Base-by-base conservation (phyloP, 2,797 vertebrate species). In the Anabas testudineus region DNA sequence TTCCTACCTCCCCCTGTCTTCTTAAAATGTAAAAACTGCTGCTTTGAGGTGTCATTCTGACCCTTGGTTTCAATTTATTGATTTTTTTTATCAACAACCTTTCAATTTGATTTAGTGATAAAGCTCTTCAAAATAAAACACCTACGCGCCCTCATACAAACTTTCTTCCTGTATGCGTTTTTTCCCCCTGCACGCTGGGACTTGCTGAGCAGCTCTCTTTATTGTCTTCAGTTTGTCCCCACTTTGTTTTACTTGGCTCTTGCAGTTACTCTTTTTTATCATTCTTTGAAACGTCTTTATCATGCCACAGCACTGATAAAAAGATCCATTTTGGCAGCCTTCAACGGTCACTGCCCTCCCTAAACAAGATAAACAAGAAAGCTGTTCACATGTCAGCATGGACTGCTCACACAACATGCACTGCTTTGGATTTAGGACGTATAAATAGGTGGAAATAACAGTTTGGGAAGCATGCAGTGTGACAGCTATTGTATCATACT, bases 251-350 rank as follows among this genome's bases (percentile, higher is more conserved):
- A 15, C 19, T 2, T 46, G 18, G 1, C 55, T 43, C 48, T 39
- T 9, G 30, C 46, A 18, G 7, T 41, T 21, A 2, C 21, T 54
- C 30, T 30, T 30, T 41, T n/a, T 55, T 42, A 18, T 46, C 18
- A 21, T 16, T 18, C 14, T 10, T 21, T 21, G 5, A 41, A 18
- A 43, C 52, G 59, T 21, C 59, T 59, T 69, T 69, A 54, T 22
- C 41, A 41, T 26, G 43, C 52, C 26, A 46, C 36, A 24, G 32
- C 39, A 22, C 10, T 30, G 37, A 55, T 30, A 55, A 8, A 37
- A 52, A 3, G 7, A 12, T 22, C 24, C 13, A 15, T 21, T 14
- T 16, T 7, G 1, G 16, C 16, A 28, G 55, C 55, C 42, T 68
- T 5, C 2, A 37, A 21, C n/a, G 18, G 74, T 30, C 16, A 39